A percentile compares a stretch with the other conserved stretches of the same genome.
Conservation (phyloP, 2,888 invertebrate species). For the Eulithis prunata region DNA sequence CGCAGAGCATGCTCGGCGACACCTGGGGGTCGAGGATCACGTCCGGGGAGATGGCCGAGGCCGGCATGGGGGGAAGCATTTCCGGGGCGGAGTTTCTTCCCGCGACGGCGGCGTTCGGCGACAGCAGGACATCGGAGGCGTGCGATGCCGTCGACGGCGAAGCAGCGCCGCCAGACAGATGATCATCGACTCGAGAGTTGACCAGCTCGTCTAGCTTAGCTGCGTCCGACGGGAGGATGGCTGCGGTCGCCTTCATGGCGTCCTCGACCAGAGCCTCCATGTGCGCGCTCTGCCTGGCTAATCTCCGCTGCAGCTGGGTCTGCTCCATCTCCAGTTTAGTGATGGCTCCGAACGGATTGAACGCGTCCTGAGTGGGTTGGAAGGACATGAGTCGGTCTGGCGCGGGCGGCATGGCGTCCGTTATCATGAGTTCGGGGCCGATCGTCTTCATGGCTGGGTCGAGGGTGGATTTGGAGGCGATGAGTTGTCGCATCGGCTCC, state of each 20-base stretch:
- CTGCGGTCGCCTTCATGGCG: slow-evolving; percentile 76
- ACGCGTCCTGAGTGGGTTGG: slow-evolving; percentile 59
- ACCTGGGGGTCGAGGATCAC: slow-evolving; percentile 85
- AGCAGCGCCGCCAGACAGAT: slow-evolving; percentile 64
- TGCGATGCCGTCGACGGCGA: slow-evolving; percentile 64
- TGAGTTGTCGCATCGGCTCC: slow-evolving; percentile 67
- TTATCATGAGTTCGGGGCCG: slow-evolving; percentile 66
- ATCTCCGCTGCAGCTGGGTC: slow-evolving; percentile 65
- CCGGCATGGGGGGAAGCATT: slow-evolving; percentile 60
- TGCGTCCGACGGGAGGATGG: slow-evolving; percentile 73
- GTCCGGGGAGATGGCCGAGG: slow-evolving; percentile 79
- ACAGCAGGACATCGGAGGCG: slow-evolving; percentile 71
- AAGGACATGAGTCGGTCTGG: slow-evolving; percentile 60
- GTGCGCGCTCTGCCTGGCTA: slow-evolving; percentile 74
- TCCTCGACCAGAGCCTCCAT: slow-evolving; percentile 80
- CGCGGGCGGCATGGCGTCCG: slow-evolving; percentile 54
- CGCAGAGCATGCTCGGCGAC: slow-evolving; percentile 84
- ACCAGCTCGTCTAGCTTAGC: slow-evolving; percentile 86
- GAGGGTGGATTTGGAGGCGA: slow-evolving; percentile 59
- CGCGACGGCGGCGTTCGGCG: slow-evolving; percentile 63
- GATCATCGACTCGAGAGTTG: slow-evolving; percentile 72
- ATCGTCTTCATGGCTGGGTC: slow-evolving; percentile 67
- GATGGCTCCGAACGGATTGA: slow-evolving; percentile 72
- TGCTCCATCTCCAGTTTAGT: slow-evolving; percentile 70
- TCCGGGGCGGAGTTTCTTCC: slow-evolving; percentile 63